These are phyloP conservation scores for Chirona hameri DNA, from an alignment of 2,888 invertebrate species.

Conservation along the genomic window DNA sequence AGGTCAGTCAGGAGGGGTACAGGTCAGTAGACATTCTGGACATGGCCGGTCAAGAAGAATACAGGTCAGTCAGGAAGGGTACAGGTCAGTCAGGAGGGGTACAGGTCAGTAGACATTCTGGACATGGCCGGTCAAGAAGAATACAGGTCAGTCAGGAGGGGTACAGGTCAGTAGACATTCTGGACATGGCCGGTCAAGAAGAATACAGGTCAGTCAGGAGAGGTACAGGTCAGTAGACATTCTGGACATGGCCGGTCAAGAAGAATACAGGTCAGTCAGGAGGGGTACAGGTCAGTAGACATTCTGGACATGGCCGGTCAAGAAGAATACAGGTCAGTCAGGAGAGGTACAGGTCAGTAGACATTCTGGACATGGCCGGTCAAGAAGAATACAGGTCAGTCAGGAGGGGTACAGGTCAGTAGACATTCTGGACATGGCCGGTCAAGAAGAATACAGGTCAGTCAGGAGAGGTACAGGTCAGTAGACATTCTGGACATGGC, in stretches of 20 bases:
- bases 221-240: slow-evolving; percentile 90
- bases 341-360: slow-evolving; percentile 52
- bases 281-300: slow-evolving; percentile 96
- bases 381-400: neutral
- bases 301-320: slow-evolving; percentile 99
- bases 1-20: slow-evolving; percentile 47
- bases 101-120: neutral
- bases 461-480: neutral
- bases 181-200: no score
- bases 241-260: slow-evolving; percentile 59
- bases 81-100: neutral
- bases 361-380: neutral
- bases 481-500: neutral
- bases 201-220: neutral
- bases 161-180: neutral
- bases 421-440: slow-evolving; percentile 98
- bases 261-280: slow-evolving; percentile 46
- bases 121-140: no score
- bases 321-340: slow-evolving; percentile 67
- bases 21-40: slow-evolving; percentile 95
- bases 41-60: slow-evolving; percentile 99
- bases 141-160: slow-evolving; percentile 61
- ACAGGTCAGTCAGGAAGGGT: slow-evolving; percentile 52
- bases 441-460: slow-evolving; percentile 92
- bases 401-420: slow-evolving; percentile 65